Base-by-base conservation (phyloP, 2,888 invertebrate genomes). In the Drepanosiphum platanoidis region DNA sequence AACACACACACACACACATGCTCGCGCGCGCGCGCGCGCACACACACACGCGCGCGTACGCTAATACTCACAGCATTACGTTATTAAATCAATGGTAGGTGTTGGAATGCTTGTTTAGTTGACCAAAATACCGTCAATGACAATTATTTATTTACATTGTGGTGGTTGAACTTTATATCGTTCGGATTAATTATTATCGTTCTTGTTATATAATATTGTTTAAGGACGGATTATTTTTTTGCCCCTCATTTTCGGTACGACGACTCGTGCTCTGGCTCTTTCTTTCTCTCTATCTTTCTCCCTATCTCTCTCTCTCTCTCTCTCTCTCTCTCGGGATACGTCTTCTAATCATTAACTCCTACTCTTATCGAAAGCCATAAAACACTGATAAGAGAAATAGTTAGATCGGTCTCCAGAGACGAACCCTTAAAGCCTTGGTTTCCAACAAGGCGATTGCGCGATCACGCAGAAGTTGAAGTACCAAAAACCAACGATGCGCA, bases 31-130 rank as follows among this genome's bases (percentile, higher is more conserved):
- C 64, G 11, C 18, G 5, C 15, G 18, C 18, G 18, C 46, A 15
- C 52, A 18, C 52, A 42, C 42, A 42, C 42, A 42, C 4, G 13
- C 42, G 13, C 42, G 13, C 9, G 52, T n/a, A n/a, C n/a, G n/a
- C n/a, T n/a, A n/a, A n/a, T n/a, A n/a, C n/a, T n/a, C n/a, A n/a
- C n/a, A n/a, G n/a, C n/a, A n/a, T n/a, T n/a, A 13, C 34, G 70
- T 34, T 70, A 70, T 80, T 80, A 80, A 80, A 80, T 80, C 80
- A 80, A 80, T 36, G 80, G 22, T 4, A 7, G 42, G 71, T 72
- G 58, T 71, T 39, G 36, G 71, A 68, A 80, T 34, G 52, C 46
- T 80, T n/a, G 52, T 81, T 66, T 22, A 32, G 42, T 8, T 15
- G n/a, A 79, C 66, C 42, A 66, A 79, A 79, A 79, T 46, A 11